Evolutionary conservation across 2,797 vertebrate genomes (phyloP), one percentile per base, ranked within the genome.

Genomic region (Coregonus sp.): DNA sequence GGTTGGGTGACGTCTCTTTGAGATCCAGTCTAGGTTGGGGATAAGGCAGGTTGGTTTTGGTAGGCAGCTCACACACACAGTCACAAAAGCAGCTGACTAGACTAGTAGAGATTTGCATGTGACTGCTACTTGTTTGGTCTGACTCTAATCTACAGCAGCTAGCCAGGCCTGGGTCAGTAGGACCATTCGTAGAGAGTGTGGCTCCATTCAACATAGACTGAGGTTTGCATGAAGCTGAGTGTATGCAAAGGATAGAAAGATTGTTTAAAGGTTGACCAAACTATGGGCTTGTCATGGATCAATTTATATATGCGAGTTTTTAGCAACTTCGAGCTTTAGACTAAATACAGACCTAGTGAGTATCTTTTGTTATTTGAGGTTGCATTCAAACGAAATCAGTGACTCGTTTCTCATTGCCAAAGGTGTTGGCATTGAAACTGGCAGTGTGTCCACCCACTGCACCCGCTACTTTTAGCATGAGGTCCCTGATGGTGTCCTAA

Each of bases 41-140:
- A 40, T 63, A 25, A 37, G 73, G 52, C 31, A 70, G 56, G 50
- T 51, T 56, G 47, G 74, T 16, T 66, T 71, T 51, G 14, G 14
- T 31, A 65, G 31, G 29, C 54, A 63, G 31, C 40, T 68, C 61
- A 11, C 20, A 63, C 59, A 63, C 14, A 69, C 75, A 40, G 69
- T 29, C 75, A 73, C 73, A 82, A 84, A 68, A 63, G 76, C 73
- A 69, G 51, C 78, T 73, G 73, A 73, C 73, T 80, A 72, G 75
- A 70, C 72, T 33, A 52, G 68, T 37, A 51, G 63, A 61, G 78
- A 74, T 77, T 79, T 66, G 73, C 75, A 63, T 72, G 51, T 51
- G 72, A 47, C 31, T 18, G 51, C 51, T 35, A 29, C 66, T 47
- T 61, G 29, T 72, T 70, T 37, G 59, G 35, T 69, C 66, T 63